phyloP scores from a whole-genome alignment of 1,140 invertebrate genomes.

The Adoxophyes honmai region DNA sequence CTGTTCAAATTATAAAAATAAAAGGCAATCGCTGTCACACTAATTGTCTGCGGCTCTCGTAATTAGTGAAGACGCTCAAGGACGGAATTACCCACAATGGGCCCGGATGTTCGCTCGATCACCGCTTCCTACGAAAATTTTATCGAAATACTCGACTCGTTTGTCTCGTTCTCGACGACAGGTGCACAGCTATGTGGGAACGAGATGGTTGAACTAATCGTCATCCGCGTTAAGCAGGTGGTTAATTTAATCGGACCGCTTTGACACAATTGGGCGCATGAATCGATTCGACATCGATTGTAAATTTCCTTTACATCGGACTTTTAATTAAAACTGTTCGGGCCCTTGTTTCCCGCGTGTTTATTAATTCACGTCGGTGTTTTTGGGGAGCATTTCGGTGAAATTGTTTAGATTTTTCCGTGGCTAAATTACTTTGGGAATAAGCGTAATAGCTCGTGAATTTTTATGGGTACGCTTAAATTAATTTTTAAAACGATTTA shows the following conservation, averaged over 20 bases:
- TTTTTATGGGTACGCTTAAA: not conserved
- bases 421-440: not conserved
- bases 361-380: conserved; percentile 25
- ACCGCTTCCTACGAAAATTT: conserved; percentile 37
- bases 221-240: conserved; percentile 41
- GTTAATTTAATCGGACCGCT: conserved; percentile 59
- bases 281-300: conserved; percentile 40
- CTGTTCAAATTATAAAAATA: conserved; percentile 14
- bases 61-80: conserved; percentile 40
- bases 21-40: conserved; percentile 24
- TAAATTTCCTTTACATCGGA: conserved; percentile 33
- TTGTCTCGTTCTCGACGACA: conserved; percentile 21
- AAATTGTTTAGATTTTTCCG: conserved; percentile 3
- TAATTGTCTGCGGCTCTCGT: conserved; percentile 34
- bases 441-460: not conserved
- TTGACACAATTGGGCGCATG: conserved; percentile 39
- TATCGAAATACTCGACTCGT: conserved; percentile 29
- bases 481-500: not conserved
- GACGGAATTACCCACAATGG: conserved; percentile 30
- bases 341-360: conserved; percentile 27
- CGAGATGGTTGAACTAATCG: conserved; percentile 26
- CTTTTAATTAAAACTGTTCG: conserved; percentile 43
- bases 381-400: not conserved
- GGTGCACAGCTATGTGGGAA: not conserved
- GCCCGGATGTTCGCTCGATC: conserved; percentile 48